phyloP scores from a whole-genome alignment of 1,140 invertebrate species.

The Cecropterus lyciades region DNA sequence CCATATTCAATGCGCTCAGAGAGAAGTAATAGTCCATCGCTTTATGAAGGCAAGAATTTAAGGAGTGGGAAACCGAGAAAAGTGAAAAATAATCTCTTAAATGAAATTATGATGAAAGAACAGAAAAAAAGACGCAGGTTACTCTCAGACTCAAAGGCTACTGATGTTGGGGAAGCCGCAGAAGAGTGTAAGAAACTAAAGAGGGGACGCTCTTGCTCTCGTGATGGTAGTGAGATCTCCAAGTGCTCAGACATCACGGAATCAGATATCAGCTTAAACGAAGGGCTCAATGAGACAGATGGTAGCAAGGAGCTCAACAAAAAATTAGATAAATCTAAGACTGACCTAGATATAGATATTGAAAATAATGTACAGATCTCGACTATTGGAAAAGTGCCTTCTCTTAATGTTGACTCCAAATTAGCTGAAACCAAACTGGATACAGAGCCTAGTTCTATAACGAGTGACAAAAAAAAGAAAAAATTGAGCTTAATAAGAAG shows the following conservation, averaged over 20 bases:
- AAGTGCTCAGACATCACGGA: conserved; percentile 86
- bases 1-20: conserved; percentile 85
- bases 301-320: conserved; percentile 75
- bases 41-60: conserved; percentile 82
- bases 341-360: conserved; percentile 81
- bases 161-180: conserved; percentile 63
- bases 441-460: conserved; percentile 65
- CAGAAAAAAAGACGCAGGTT: conserved; percentile 79
- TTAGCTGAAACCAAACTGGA: conserved; percentile 66
- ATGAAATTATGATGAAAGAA: conserved; percentile 80
- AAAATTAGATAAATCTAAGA: conserved; percentile 81
- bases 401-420: conserved; percentile 74
- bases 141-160: conserved; percentile 73
- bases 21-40: conserved; percentile 78
- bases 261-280: conserved; percentile 86
- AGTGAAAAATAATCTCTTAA: conserved; percentile 82
- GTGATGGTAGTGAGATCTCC: conserved; percentile 83
- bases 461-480: conserved; percentile 70
- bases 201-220: conserved; percentile 85
- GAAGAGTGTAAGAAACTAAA: conserved; percentile 83
- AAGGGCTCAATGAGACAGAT: conserved; percentile 80
- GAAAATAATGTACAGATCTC: conserved; percentile 82
- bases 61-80: conserved; percentile 87
- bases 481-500: conserved; percentile 81
- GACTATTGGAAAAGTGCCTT: conserved; percentile 82